Percentiles rank a stretch among this genome's conserved stretches.
phyloP scores from a whole-genome alignment of 2,113 vertebrate genomes.

The Psittacula cyanocephala region DNA sequence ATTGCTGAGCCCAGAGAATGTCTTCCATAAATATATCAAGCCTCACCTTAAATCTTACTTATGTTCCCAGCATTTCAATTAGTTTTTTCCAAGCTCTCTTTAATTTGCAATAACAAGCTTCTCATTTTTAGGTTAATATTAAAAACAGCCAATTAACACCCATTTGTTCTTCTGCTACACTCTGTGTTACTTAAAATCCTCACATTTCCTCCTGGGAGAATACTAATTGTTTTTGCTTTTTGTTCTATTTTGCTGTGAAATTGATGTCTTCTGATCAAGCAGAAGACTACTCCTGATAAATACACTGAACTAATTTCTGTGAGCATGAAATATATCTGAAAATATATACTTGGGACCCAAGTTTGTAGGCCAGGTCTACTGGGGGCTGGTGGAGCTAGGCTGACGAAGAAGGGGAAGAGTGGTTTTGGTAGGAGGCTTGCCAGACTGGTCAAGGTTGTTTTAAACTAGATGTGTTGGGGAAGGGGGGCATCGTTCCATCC shows the following conservation, averaged over 20 bases:
- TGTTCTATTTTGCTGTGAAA: neutral
- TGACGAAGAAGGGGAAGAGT: no score
- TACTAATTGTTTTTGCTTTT: neutral
- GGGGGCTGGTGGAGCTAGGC: no score
- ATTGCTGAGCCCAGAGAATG: neutral
- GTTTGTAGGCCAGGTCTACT: no score
- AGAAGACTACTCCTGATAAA: neutral
- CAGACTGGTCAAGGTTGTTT: no score
- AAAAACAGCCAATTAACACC: neutral
- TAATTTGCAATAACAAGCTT: neutral
- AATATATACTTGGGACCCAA: neutral
- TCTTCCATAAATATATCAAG: neutral
- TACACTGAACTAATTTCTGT: neutral
- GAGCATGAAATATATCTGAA: neutral
- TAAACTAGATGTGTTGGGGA: no score
- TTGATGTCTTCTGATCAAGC: neutral
- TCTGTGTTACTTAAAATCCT: neutral
- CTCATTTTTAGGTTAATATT: neutral
- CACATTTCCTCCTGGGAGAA: neutral
- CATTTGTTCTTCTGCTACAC: neutral
- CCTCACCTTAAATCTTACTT: neutral
- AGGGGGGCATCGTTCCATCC: no score
- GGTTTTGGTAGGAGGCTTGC: no score
- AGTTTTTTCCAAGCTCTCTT: neutral
- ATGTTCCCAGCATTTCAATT: neutral